Base-by-base conservation (phyloP, 2,797 vertebrate species). In the Enteromius thamalakanensis region DNA sequence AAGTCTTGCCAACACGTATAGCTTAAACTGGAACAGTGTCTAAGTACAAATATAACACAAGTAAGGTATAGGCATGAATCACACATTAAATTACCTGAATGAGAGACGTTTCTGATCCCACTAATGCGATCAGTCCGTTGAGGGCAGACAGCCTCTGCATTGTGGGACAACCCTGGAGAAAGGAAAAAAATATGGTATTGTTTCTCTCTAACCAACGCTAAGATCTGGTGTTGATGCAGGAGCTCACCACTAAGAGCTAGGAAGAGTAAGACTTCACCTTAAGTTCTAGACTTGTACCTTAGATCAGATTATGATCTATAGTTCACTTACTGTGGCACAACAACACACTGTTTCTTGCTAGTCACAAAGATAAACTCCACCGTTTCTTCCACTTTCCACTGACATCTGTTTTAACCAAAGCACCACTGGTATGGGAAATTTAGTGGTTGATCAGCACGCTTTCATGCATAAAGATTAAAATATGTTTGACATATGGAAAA, bases 111-210 rank as follows among this genome's bases (percentile, higher is more conserved):
- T 99, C 98, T 6, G 97, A 99, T 68, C 98, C 98, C 23, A 97
- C 96, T 76, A 97, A 80, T 7, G 97, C 95, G 74, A 98, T 96
- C 86, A 98, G 92, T 3, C 98, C 97, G 76, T 92, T 97, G 64
- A 96, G 89, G 12, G 98, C 97, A 62, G 98, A 96, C 88, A 99
- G 93, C n/a, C 97, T 95, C 84, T 98, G 97, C 97, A 98, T 98
- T 6, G 97, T 99, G 37, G 97, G 96, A 91, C 96, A 95, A 2
- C 96, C 96, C 98, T 99, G 67, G 7, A 69, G 37, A 80, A 55
- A 34, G 34, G 6, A 64, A 34, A 64, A 49, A 42, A 70, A 62
- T 2, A 23, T 19, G 4, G 21, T 37, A 23, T 14, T 74, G 29
- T 51, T 74, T 74, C 17, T 49, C 26, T 14, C 40, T 64, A 26